Percentiles rank a stretch among this genome's conserved stretches.
Conservation (phyloP, 1,140 invertebrate species). For the Ceratosolen solmsi region DNA sequence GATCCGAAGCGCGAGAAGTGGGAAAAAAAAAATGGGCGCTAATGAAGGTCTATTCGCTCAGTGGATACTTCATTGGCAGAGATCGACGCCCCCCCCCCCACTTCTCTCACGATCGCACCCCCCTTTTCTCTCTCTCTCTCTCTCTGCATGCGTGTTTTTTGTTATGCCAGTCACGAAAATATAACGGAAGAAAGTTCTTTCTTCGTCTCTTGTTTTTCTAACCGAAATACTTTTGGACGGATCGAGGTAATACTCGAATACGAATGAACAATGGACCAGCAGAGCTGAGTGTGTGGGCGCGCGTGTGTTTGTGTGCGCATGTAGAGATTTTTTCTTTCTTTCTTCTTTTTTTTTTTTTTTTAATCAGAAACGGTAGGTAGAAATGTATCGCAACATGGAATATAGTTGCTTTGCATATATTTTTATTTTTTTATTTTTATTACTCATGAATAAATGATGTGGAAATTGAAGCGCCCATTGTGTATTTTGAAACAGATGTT, state of each 20-base stretch:
- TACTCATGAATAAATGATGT: no score
- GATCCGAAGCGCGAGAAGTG: not conserved
- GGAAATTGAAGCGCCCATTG: no score
- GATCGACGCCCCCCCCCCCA: no score
- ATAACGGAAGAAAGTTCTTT: not conserved
- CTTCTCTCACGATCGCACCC: not conserved
- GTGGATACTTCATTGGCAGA: not conserved
- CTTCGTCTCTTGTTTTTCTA: slow-evolving; percentile 10
- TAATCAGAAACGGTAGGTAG: not conserved
- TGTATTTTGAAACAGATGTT: no score
- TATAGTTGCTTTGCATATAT: not conserved
- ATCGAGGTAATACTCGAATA: slow-evolving; percentile 13
- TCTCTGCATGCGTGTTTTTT: not conserved
- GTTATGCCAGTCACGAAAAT: not conserved
- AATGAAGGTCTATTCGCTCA: slow-evolving; percentile 33
- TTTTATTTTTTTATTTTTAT: not conserved
- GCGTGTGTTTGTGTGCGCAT: no score
- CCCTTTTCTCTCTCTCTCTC: not conserved
- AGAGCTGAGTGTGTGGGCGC: no score
- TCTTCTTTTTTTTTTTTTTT: not conserved
- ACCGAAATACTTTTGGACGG: not conserved
- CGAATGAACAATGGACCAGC: slow-evolving; percentile 3
- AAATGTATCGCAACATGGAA: not conserved
- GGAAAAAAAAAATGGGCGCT: slow-evolving; percentile 23
- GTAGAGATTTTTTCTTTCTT: no score